Base-by-base conservation (phyloP, 2,797 vertebrate genomes). In the Arrhamphus sclerolepis region DNA sequence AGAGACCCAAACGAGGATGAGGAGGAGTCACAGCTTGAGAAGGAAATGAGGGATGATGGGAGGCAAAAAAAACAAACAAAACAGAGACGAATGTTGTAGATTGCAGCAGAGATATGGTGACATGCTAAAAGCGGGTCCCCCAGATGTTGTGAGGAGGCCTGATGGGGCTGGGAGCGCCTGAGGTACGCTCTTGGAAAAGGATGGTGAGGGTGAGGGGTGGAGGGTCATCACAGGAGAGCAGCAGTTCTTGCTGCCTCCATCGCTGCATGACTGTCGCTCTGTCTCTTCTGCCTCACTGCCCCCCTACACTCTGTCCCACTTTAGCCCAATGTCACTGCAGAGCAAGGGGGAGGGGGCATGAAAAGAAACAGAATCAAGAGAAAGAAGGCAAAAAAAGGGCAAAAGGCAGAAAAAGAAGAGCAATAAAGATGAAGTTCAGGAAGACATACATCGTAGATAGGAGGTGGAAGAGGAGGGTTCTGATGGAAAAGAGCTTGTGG, bases 271-370 rank as follows among this genome's bases (percentile, higher is more conserved):
- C 77, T 90, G 87, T 89, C 80, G 88, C 86, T 84, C 79, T 79
- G 78, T 87, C 88, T 90, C 89, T 90, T 89, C 89, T 90, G 88
- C 89, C 84, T 90, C 85, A 85, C 80, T 89, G 83, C 85, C 81
- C 83, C 62, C 75, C 87, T 81, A 82, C 84, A 89, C 86, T 88
- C 85, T 90, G 90, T 89, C 88, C 92, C 90, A 93, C 87, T 93
- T 93, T 91, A 91, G 84, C 81, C 91, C 92, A 91, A 92, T 89
- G 90, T 91, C 90, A 91, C 89, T 86, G 84, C 69, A 82, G 65
- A 82, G 86, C 78, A 86, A 80, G 83, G 86, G 87, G 85, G 84
- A 77, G 70, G 87, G 88, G 79, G 62, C 46, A 49, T 6, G 21
- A 64, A 58, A 56, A 71, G n/a, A 56, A 17, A 29, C 34, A 65